Base-by-base conservation (phyloP, 2,888 invertebrate genomes). In the Osedax fenrisi region DNA sequence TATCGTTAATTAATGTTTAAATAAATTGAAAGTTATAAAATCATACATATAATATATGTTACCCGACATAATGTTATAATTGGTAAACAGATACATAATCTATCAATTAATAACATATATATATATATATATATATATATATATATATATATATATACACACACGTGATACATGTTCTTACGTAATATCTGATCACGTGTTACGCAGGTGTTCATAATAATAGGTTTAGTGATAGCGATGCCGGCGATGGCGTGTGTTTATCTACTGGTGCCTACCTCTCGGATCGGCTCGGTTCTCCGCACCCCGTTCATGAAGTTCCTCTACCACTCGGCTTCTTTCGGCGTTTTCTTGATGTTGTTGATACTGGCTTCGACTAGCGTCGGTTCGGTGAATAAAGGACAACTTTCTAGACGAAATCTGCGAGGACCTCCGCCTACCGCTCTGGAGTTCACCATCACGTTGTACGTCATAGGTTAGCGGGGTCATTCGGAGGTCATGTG, bases 301-400 rank as follows among this genome's bases (percentile, higher is more conserved):
- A 86, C 86, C 59, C 87, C 87, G 0, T 87, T 87, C 81, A 87
- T 87, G 87, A 87, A 87, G 81, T 87, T 87, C 80, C 83, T 87
- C 76, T 87, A 87, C 80, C 87, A 87, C 82, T 85, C 85, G 78
- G 86, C 87, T 64, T 87, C 87, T n/a, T 87, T 87, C 79, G 86
- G 86, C 13, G 85, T 85, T 75, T 87, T 87, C 80, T 83, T 87
- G 41, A 81, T 86, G 61, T 81, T 87, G 27, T 81, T 87, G 67
- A 85, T 87, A 3, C 81, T 86, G 78, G 86, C 86, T 2, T 86
- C 86, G 17, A 85, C 85, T 1, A 82, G 83, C 74, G 79, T 83
- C 21, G 80, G 81, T 64, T 79, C 79, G 77, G 77, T 81, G 75
- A 68, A 78, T 81, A 80, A 73, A 73, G 82, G 64, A 80, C 81